Evolutionary conservation across 1,140 invertebrate species (phyloP), one percentile per base, ranked within the genome.

Genomic region (Drosophila guanche): DNA sequence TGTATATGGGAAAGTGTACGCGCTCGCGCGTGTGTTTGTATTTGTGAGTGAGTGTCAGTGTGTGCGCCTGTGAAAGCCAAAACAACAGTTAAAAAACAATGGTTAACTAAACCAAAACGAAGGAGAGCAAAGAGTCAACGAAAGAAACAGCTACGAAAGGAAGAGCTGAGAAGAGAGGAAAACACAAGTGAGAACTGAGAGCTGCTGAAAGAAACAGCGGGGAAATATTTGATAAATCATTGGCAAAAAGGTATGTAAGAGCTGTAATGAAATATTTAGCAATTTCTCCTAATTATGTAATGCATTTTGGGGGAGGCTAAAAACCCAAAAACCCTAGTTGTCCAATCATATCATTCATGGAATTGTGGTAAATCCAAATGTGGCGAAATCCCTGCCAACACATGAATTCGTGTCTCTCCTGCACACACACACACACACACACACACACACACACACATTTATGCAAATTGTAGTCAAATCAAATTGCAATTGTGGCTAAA

Each of bases 391-490:
- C 8, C 29, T 33, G 29, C 29, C 29, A 10, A 33, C 29, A 40
- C 50, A 68, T 33, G 23, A 41, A 67, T 33, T 67, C 33, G 6
- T 67, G 47, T 47, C 42, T 43, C 41, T 53, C 29, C 56, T 22
- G 54, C 52, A 74, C 27, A 65, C 47, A 54, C 66, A 46, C 20
- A 72, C 20, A 56, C 42, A 60, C 37, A 73, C 41, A 37, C 41
- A 74, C 47, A 54, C 66, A 46, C 20, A 72, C 20, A 56, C 42
- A 60, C 37, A 73, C 41, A 37, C 41, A 74, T 40, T 65, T 79
- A 79, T 79, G 55, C 52, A 76, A 66, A 80, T 80, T 81, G 37
- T 71, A 22, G 50, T 37, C 43, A 54, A 81, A 76, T 20, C 72
- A 72, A 81, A 76, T 59, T 72, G 54, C 52, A 79, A 58, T 67